Conservation (phyloP, 2,797 vertebrate genomes). For the Lacerta bilineata region DNA sequence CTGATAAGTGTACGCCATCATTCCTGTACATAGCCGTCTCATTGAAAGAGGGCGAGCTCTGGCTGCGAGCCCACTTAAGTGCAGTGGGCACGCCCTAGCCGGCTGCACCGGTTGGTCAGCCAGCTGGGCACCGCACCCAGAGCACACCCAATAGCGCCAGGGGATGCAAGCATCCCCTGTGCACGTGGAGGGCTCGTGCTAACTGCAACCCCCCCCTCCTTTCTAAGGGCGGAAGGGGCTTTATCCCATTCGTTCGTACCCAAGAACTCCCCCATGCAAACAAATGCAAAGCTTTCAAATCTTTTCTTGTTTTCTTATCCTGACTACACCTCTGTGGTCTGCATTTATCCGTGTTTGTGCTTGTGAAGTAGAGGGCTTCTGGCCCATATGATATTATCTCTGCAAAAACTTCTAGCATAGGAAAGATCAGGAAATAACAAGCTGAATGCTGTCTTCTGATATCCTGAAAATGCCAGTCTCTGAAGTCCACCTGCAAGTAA, state of each 20-base stretch:
- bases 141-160: too few relatives aligned
- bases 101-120: too few relatives aligned
- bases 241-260: neutral
- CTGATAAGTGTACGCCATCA: too few relatives aligned
- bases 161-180: too few relatives aligned
- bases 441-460: neutral
- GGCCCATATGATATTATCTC: conserved; percentile 5
- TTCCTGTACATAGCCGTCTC: too few relatives aligned
- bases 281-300: neutral
- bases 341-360: neutral
- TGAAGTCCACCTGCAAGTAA: conserved; percentile 35
- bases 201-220: too few relatives aligned
- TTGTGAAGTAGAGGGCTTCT: neutral
- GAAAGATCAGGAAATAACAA: conserved; percentile 19
- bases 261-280: neutral
- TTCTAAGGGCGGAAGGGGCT: too few relatives aligned
- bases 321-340: neutral
- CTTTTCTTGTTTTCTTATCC: conserved; percentile 1
- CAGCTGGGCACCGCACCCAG: too few relatives aligned
- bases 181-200: too few relatives aligned
- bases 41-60: too few relatives aligned
- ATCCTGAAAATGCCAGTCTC: neutral
- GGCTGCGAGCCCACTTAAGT: too few relatives aligned
- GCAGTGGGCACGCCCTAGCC: too few relatives aligned
- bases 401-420: neutral